Base-by-base conservation (phyloP, 35 echinoderm and acorn worm genomes). In the Amphiura filiformis region DNA sequence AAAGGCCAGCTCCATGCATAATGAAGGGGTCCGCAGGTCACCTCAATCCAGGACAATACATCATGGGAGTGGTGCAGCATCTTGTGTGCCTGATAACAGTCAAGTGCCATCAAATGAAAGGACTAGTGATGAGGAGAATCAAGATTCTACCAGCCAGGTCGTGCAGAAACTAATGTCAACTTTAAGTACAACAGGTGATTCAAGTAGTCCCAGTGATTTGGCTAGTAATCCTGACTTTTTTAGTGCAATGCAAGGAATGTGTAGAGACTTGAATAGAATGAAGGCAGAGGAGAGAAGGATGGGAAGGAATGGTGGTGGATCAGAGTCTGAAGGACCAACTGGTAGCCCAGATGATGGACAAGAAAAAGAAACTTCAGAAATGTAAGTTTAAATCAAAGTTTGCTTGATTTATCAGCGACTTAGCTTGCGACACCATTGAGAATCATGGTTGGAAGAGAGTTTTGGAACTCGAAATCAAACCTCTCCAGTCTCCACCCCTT, bases 151-250 rank as follows among this genome's bases (percentile, higher is more conserved):
- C 78, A 79, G 33, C 12, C 56, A 84, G 22, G 81, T 33, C 23
- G 31, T 93, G 31, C 56, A 44, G 61, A 93, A 93, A 44, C 87
- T 93, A 79, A 93, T 92, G 91, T 36, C 86, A 38, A 38, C 70
- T 31, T 76, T 87, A 20, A 47, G 64, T 77, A 52, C 86, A 80
- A 32, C 36, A 9, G 40, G 83, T 14, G 44, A 56, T 14, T 31
- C 52, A 20, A 39, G 12, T 30, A 39, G 31, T 31, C 56, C 38
- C 23, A 77, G 79, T 20, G 35, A 52, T 32, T 31, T 37, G 32
- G 37, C 39, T 44, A 47, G 38, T 1, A 35, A 78, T 39, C 39
- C 28, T 20, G 76, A 81, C 18, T 52, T 93, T 37, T 83, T 77
- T 23, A 76, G 64, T 42, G 37, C 86, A 23, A 57, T 93, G 34